phyloP scores from a whole-genome alignment of 1,140 invertebrate species.

The Lerema accius region DNA sequence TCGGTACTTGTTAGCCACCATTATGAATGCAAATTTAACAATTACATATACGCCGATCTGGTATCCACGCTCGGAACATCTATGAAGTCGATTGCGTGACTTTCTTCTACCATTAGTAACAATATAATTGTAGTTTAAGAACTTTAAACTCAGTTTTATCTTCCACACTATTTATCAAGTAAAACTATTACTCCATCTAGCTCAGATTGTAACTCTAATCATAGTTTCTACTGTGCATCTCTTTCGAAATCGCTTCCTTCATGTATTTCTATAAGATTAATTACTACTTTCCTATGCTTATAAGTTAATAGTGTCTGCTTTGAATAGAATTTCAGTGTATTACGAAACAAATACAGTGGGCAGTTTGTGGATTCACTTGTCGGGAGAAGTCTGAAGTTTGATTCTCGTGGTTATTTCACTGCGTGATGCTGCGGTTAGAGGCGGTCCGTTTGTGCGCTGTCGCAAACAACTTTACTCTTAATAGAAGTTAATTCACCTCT shows the following conservation, averaged over 20 bases:
- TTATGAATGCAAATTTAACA: conserved; percentile 76
- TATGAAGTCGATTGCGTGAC: conserved; percentile 54
- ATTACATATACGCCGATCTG: conserved; percentile 45
- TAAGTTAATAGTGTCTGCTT: conserved; percentile 6
- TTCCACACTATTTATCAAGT: too few species aligned
- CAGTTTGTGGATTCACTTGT: conserved; percentile 25
- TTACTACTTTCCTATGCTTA: too few species aligned
- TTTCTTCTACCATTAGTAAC: conserved; percentile 26
- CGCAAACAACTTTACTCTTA: conserved; percentile 54
- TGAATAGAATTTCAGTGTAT: conserved; percentile 19
- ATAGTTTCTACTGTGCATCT: too few species aligned
- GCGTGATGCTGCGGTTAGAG: conserved; percentile 56
- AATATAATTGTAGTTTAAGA: too few species aligned
- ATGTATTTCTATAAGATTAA: too few species aligned
- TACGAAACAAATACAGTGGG: conserved; percentile 10
- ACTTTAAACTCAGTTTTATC: too few species aligned
- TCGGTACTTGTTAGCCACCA: conserved; percentile 66
- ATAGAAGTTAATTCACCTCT: conserved; percentile 71
- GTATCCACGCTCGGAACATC: conserved; percentile 44
- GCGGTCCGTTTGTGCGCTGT: conserved; percentile 57
- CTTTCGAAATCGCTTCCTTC: too few species aligned
- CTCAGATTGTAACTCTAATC: too few species aligned
- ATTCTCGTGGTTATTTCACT: conserved; percentile 37
- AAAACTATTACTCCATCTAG: too few species aligned
- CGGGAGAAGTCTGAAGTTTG: conserved; percentile 12